phyloP scores from a whole-genome alignment of 1,140 invertebrate genomes.

The Neoseiulus cucumeris region DNA sequence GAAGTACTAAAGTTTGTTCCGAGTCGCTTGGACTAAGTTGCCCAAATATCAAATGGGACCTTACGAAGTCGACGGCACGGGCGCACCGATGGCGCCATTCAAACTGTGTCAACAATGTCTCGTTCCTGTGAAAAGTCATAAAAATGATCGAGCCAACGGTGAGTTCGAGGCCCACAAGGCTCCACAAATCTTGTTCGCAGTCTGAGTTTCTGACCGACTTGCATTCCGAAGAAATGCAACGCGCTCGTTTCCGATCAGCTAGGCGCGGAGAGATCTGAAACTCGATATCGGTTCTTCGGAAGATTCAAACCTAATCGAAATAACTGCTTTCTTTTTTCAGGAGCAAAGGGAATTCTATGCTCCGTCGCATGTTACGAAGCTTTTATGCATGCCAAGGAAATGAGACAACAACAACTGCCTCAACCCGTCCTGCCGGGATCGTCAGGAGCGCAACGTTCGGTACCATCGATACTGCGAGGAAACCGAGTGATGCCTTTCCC shows the following conservation, averaged over 20 bases:
- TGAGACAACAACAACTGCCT: constrained; percentile 1
- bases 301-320: neutral
- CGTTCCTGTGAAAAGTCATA: neutral
- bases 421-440: neutral
- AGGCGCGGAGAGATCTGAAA: too few species aligned
- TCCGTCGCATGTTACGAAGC: constrained; percentile 1
- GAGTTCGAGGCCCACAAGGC: neutral
- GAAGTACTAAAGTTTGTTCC: neutral
- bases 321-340: neutral
- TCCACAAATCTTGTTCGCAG: too few species aligned
- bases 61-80: neutral
- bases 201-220: too few species aligned
- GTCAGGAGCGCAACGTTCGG: neutral
- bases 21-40: neutral
- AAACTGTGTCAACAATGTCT: constrained; percentile 6
- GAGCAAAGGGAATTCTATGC: constrained; percentile 9
- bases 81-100: neutral
- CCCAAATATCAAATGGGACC: neutral
- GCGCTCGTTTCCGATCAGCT: too few species aligned
- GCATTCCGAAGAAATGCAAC: too few species aligned
- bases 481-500: constrained; percentile 1
- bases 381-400: neutral
- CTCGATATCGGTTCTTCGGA: neutral
- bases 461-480: constrained; percentile 3
- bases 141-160: constrained; percentile 1